Evolutionary conservation across 1,140 invertebrate species (phyloP).

Genomic region (Schlechtendalia chinensis): DNA sequence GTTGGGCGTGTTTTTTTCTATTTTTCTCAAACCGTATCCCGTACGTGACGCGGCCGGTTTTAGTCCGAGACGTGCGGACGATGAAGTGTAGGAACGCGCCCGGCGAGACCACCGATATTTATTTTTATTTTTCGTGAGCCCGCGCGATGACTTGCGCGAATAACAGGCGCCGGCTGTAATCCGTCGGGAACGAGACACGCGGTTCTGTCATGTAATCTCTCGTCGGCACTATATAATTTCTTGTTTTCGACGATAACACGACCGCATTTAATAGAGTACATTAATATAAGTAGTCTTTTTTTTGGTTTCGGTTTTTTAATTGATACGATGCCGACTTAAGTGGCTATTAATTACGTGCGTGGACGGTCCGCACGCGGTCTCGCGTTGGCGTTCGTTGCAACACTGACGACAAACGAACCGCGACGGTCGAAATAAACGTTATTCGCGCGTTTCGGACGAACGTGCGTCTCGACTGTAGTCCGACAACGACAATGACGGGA

Average conservation of each 20-base stretch:
- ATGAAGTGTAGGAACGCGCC: background rate
- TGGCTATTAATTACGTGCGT: background rate
- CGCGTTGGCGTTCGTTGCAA: no score
- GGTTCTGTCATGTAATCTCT: no score
- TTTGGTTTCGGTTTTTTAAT: background rate
- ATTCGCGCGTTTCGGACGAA: no score
- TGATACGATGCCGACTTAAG: slow-evolving; percentile 2
- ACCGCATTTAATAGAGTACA: slow-evolving; percentile 3
- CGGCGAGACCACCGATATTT: slow-evolving; percentile 43
- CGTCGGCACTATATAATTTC: slow-evolving; percentile 16
- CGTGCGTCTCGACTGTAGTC: no score
- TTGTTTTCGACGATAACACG: background rate
- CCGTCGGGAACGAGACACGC: slow-evolving; percentile 9
- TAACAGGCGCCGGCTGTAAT: slow-evolving; percentile 37
- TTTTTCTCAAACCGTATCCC: no score
- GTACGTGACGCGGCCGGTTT: background rate
- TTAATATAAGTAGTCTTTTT: slow-evolving; percentile 13
- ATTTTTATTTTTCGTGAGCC: slow-evolving; percentile 40
- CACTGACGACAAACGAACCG: background rate
- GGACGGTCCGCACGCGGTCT: no score
- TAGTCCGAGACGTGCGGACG: no score
- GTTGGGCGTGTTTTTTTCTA: no score
- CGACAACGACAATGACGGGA: no score
- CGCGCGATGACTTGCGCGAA: slow-evolving; percentile 46
- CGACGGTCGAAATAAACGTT: no score